Percentiles rank a stretch among this genome's conserved stretches.
Conservation (phyloP, 2,113 vertebrate genomes). For the Murina feae region DNA sequence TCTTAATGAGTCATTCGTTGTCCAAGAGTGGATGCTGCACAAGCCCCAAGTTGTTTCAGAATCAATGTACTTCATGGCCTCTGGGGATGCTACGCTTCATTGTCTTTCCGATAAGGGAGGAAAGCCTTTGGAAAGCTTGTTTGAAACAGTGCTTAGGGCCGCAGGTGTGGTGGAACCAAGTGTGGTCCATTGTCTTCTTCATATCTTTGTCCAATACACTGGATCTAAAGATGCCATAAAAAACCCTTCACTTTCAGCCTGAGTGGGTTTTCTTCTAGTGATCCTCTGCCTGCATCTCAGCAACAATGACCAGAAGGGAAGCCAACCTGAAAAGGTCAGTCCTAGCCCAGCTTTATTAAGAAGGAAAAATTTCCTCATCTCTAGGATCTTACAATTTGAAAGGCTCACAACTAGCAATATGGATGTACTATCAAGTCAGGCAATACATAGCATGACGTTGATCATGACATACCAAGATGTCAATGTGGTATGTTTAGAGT, state of each 20-base stretch:
- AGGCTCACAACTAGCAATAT: not conserved
- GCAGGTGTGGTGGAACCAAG: not conserved
- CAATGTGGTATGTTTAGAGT: not conserved
- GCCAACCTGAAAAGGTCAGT: not conserved
- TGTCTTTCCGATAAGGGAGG: not conserved
- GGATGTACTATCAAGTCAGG: not conserved
- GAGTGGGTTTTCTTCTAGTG: not conserved
- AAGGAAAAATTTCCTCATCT: not conserved
- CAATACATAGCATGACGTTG: not conserved
- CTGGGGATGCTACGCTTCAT: not conserved
- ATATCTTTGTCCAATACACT: not conserved
- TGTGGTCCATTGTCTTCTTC: not conserved
- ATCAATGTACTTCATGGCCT: not conserved
- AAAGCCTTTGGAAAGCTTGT: not conserved
- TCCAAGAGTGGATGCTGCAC: conserved; percentile 12
- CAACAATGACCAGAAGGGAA: not conserved
- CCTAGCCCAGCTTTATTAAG: not conserved
- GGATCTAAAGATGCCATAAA: not conserved
- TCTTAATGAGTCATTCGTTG: conserved; percentile 58
- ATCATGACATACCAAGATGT: not conserved
- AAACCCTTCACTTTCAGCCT: not conserved
- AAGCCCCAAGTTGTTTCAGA: conserved; percentile 32
- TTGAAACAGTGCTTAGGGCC: not conserved
- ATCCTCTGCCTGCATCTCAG: not conserved
- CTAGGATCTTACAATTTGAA: not conserved